A percentile compares a stretch with the other conserved stretches of the same genome.
Conservation (phyloP, 2,113 vertebrate species). For the Xenotilapia leptura region DNA sequence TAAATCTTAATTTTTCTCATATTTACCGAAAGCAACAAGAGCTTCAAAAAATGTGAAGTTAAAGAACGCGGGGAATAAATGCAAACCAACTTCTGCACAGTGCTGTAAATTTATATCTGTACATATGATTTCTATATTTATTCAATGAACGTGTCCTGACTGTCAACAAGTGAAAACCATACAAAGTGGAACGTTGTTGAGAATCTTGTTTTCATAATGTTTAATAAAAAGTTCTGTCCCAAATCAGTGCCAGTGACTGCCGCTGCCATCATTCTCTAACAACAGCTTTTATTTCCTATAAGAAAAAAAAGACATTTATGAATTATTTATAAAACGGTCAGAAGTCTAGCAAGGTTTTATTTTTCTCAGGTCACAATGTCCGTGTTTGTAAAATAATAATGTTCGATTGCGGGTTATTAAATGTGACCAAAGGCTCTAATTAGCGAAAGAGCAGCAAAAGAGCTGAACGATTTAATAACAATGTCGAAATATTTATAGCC, state of each 20-base stretch:
- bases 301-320: not conserved
- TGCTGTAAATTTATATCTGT: conserved; percentile 69
- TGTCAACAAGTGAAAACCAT: conserved; percentile 68
- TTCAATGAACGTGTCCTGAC: conserved; percentile 67
- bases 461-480: not conserved
- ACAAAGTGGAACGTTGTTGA: conserved; percentile 70
- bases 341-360: not conserved
- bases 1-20: not conserved
- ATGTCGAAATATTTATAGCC: not conserved
- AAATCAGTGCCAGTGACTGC: conserved; percentile 6
- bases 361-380: not conserved
- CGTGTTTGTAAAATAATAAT: not conserved
- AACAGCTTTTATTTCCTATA: not conserved
- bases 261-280: not conserved
- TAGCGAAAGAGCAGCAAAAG: not conserved
- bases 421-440: not conserved
- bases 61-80: not conserved
- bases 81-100: conserved; percentile 51
- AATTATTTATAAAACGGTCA: not conserved
- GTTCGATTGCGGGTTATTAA: not conserved
- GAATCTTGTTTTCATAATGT: conserved; percentile 78
- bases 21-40: not conserved
- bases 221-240: conserved; percentile 79
- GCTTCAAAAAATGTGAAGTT: not conserved
- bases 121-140: conserved; percentile 79